A percentile compares a stretch with the other conserved stretches of the same genome.
These are phyloP conservation scores for Syrista parreyssii DNA, from an alignment of 2,888 invertebrate species.

Conservation along the genomic window DNA sequence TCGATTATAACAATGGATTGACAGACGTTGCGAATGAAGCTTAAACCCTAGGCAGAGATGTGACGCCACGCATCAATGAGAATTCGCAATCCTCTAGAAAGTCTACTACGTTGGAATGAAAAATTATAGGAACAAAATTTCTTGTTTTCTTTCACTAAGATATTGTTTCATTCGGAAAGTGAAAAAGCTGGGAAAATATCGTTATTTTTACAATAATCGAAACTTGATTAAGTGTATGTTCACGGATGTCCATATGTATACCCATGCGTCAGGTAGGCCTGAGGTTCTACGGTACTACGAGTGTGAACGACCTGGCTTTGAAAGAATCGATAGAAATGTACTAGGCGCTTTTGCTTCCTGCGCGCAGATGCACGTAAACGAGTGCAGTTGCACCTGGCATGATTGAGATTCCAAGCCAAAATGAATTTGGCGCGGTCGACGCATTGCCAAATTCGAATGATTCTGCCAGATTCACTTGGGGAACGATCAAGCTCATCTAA, in stretches of 20 bases:
- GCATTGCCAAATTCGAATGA: not conserved
- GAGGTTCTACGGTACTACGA: constrained; percentile 11
- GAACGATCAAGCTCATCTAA: not conserved
- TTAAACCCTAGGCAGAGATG: not conserved
- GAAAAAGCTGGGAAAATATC: not conserved
- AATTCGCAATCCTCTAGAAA: not conserved
- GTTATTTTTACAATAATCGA: not conserved
- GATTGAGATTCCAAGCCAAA: constrained; percentile 5
- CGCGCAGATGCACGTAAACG: constrained; percentile 37
- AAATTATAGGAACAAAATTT: no score
- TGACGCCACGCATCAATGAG: not conserved
- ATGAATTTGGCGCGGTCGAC: not conserved
- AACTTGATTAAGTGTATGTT: not conserved
- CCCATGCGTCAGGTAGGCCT: not conserved
- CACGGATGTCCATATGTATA: not conserved
- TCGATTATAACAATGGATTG: not conserved
- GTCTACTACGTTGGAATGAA: not conserved
- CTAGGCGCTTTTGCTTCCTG: constrained; percentile 40
- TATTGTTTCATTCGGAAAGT: not conserved
- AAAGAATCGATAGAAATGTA: constrained; percentile 57
- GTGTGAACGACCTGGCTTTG: constrained; percentile 52
- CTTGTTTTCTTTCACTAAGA: not conserved
- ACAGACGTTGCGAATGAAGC: not conserved
- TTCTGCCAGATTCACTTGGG: not conserved
- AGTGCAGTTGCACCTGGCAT: constrained; percentile 33